Percentiles rank a stretch among this genome's conserved stretches.
phyloP scores from a whole-genome alignment of 35 echinoderm and acorn worm genomes.

The Chiridota heheva region DNA sequence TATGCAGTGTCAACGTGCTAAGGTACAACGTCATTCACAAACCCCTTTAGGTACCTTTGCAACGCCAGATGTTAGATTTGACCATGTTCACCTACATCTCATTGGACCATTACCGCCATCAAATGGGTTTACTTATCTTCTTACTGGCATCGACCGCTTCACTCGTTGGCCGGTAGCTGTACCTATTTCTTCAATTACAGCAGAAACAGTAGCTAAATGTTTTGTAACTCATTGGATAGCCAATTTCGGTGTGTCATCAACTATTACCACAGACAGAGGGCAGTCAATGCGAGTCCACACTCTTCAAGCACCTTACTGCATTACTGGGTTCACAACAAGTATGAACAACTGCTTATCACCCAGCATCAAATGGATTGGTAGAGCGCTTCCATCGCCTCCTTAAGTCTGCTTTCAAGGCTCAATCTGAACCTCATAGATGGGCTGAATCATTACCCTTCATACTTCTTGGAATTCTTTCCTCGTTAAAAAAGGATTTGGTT shows the following conservation, averaged over 20 bases:
- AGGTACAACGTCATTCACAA: conserved; percentile 53
- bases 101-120: conserved; percentile 51
- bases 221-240: conserved; percentile 33
- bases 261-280: no score
- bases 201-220: conserved; percentile 24
- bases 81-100: conserved; percentile 45
- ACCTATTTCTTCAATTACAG: conserved; percentile 36
- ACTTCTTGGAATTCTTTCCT: conserved; percentile 45
- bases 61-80: conserved; percentile 52
- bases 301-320: no score
- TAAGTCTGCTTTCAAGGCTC: conserved; percentile 41
- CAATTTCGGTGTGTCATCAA: conserved; percentile 1
- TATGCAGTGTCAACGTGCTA: conserved; percentile 58
- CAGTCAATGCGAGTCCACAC: no score
- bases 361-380: no score
- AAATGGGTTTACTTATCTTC: conserved; percentile 59
- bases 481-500: conserved; percentile 22
- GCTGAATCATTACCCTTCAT: conserved; percentile 46
- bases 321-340: no score
- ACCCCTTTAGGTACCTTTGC: conserved; percentile 59
- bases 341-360: no score
- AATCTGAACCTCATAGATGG: not conserved
- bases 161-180: conserved; percentile 64
- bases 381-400: no score
- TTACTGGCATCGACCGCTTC: conserved; percentile 60